Conservation (phyloP, 2,797 vertebrate species). For the Gymnopithys bicolor region DNA sequence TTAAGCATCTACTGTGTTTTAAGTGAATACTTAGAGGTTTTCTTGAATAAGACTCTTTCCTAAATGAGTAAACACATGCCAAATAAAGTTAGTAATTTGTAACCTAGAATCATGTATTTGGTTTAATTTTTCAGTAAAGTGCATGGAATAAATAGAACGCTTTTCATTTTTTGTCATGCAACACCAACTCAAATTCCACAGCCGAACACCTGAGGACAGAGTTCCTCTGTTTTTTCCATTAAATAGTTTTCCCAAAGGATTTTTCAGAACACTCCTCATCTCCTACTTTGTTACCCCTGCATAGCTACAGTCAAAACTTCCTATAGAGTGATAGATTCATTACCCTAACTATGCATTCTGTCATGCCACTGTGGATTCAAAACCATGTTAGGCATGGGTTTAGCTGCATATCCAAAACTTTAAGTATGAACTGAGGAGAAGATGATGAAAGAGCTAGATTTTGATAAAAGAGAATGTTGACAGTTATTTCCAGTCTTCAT, state of each 20-base stretch:
- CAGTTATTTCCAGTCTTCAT: background rate
- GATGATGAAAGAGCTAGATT: background rate
- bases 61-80: background rate
- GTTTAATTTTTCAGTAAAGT: background rate
- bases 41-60: background rate
- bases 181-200: background rate
- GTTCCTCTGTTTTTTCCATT: background rate
- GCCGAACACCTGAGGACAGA: background rate
- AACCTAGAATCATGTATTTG: background rate
- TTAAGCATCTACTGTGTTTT: background rate
- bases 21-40: background rate
- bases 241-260: background rate
- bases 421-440: background rate
- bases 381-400: background rate
- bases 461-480: conserved; percentile 1
- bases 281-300: background rate
- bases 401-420: background rate
- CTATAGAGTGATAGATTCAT: background rate
- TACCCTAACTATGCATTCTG: background rate
- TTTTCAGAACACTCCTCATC: background rate
- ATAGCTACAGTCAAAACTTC: background rate
- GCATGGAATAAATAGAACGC: background rate
- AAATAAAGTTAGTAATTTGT: background rate
- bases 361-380: background rate
- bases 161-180: background rate